A percentile compares a stretch with the other conserved stretches of the same genome.
Conservation (phyloP, 1,140 invertebrate species). For the Colletes latitarsis region DNA sequence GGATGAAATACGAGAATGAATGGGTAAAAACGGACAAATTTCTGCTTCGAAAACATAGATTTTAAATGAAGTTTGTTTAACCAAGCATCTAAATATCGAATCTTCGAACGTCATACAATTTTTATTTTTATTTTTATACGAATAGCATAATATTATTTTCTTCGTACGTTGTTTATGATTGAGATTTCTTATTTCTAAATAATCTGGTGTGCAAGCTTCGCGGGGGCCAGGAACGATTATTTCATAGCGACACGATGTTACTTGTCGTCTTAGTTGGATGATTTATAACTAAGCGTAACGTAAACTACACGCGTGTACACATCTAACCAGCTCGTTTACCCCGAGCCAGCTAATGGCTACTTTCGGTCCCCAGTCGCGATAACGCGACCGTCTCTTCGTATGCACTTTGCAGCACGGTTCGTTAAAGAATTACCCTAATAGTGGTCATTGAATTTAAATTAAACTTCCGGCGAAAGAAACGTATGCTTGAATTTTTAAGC, state of each 20-base stretch:
- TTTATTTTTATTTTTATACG: no score
- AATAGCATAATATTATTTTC: no score
- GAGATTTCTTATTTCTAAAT: no score
- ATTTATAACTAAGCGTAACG: not conserved
- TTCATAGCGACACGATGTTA: not conserved
- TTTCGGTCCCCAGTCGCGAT: not conserved
- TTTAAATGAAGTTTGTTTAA: no score
- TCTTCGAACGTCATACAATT: no score
- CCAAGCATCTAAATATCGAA: no score
- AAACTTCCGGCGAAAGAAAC: not conserved
- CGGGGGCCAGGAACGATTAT: not conserved
- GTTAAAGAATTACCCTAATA: slow-evolving; percentile 28
- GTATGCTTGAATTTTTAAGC: slow-evolving; percentile 14
- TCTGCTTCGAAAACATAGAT: no score
- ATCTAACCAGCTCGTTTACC: not conserved
- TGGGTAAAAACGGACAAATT: not conserved
- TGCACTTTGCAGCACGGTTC: slow-evolving; percentile 3
- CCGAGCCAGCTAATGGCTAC: slow-evolving; percentile 1
- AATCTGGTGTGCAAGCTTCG: no score
- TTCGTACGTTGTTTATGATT: no score
- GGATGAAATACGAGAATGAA: not conserved
- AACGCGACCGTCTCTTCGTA: not conserved
- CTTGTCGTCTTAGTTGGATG: not conserved
- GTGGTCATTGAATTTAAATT: slow-evolving; percentile 23
- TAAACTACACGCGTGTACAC: not conserved